Conservation (phyloP, 2,113 vertebrate species). For the Todiramphus chloris region DNA sequence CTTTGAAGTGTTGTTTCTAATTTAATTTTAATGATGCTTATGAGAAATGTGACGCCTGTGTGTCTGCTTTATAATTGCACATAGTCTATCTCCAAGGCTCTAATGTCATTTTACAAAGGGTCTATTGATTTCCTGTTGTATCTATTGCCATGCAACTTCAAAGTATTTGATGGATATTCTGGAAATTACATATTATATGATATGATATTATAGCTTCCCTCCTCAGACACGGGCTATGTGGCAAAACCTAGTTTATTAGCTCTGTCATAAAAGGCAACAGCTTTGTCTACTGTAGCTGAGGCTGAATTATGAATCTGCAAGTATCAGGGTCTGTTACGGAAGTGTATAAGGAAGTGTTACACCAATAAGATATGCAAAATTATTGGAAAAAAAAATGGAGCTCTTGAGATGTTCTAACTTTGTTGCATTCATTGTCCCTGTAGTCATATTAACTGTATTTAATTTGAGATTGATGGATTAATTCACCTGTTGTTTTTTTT, state of each 20-base stretch:
- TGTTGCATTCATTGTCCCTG: background rate
- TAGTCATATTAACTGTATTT: background rate
- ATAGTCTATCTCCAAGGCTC: background rate
- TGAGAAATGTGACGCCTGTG: background rate
- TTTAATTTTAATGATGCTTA: slow-evolving; percentile 45
- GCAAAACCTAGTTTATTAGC: slow-evolving; percentile 1
- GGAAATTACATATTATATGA: background rate
- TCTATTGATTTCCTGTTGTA: slow-evolving; percentile 15
- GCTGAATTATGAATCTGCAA: background rate
- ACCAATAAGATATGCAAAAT: background rate
- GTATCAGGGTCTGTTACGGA: background rate
- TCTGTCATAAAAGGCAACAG: background rate
- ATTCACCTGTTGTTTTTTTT: background rate
- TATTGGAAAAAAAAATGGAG: background rate
- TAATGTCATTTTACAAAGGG: background rate
- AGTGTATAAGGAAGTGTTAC: background rate
- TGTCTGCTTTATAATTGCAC: slow-evolving; percentile 30
- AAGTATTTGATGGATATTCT: background rate
- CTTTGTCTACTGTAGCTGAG: background rate
- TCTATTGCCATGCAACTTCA: background rate
- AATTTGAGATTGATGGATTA: background rate
- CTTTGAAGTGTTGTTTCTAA: slow-evolving; percentile 22
- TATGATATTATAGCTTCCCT: background rate
- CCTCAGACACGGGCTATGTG: background rate
- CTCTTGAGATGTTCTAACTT: background rate